phyloP scores from a whole-genome alignment of 2,797 vertebrate species.

The Thamnophis elegans region DNA sequence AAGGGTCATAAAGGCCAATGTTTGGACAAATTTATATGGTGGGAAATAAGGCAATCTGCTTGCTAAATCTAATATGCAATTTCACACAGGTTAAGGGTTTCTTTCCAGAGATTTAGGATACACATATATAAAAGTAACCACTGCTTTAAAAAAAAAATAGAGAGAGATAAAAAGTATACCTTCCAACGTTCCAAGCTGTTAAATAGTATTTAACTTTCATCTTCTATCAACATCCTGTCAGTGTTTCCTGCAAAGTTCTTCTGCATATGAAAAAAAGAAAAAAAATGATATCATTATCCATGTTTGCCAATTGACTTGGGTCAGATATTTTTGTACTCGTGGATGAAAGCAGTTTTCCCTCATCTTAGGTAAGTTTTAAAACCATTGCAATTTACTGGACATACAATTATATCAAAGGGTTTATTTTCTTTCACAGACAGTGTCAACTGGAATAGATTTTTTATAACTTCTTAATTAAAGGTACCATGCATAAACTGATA shows the following conservation, averaged over 20 bases:
- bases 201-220: slow-evolving; percentile 74
- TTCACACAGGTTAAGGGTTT: slow-evolving; percentile 41
- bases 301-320: slow-evolving; percentile 57
- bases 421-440: neutral
- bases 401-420: neutral
- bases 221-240: slow-evolving; percentile 83
- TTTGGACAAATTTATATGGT: slow-evolving; percentile 51
- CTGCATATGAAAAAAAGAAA: slow-evolving; percentile 51
- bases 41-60: slow-evolving; percentile 26
- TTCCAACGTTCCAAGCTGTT: slow-evolving; percentile 43
- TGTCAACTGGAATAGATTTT: slow-evolving; percentile 27
- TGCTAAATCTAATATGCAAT: slow-evolving; percentile 47
- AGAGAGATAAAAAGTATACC: slow-evolving; percentile 38
- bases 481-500: neutral
- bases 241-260: slow-evolving; percentile 73
- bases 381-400: neutral
- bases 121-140: slow-evolving; percentile 37
- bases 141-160: slow-evolving; percentile 36
- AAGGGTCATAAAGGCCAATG: slow-evolving; percentile 50
- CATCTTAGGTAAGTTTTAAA: slow-evolving; percentile 46
- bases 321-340: slow-evolving; percentile 46
- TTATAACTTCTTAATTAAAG: slow-evolving; percentile 39
- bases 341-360: slow-evolving; percentile 46
- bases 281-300: slow-evolving; percentile 71
- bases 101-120: slow-evolving; percentile 38